A percentile compares a stretch with the other conserved stretches of the same genome.
phyloP scores from a whole-genome alignment of 2,113 vertebrate species.

The Xenus cinereus region DNA sequence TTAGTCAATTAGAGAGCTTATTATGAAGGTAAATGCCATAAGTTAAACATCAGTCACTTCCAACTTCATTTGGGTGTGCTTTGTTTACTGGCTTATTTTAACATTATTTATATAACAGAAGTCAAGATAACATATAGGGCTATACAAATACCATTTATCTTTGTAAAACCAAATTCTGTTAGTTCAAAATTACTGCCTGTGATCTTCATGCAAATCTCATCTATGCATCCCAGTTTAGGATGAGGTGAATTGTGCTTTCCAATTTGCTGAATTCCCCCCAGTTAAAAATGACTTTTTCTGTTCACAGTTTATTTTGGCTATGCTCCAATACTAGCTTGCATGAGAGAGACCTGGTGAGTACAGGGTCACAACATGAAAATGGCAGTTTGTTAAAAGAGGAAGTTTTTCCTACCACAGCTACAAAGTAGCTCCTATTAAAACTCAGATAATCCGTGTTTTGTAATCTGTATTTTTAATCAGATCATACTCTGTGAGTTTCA shows the following conservation, averaged over 20 bases:
- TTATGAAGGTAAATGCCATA: background rate
- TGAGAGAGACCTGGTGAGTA: background rate
- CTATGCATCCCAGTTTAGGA: background rate
- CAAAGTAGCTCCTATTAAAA: background rate
- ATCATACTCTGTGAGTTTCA: background rate
- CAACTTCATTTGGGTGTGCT: background rate
- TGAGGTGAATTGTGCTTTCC: background rate
- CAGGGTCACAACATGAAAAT: background rate
- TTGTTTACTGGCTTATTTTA: background rate
- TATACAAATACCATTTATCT: background rate
- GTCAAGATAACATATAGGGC: background rate
- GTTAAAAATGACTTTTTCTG: background rate
- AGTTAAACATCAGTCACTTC: constrained; percentile 7
- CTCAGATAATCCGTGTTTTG: background rate
- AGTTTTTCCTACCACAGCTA: background rate
- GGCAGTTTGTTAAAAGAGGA: background rate
- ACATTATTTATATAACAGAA: background rate
- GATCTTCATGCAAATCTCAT: background rate
- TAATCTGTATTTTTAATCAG: background rate
- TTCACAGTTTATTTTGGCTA: background rate
- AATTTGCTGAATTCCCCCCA: background rate
- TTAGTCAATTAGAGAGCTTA: constrained; percentile 14
- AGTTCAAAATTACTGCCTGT: background rate
- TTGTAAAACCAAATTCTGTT: background rate
- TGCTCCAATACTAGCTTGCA: background rate